Conservation (phyloP, 1,140 invertebrate genomes). For the Lordiphosa mommai region DNA sequence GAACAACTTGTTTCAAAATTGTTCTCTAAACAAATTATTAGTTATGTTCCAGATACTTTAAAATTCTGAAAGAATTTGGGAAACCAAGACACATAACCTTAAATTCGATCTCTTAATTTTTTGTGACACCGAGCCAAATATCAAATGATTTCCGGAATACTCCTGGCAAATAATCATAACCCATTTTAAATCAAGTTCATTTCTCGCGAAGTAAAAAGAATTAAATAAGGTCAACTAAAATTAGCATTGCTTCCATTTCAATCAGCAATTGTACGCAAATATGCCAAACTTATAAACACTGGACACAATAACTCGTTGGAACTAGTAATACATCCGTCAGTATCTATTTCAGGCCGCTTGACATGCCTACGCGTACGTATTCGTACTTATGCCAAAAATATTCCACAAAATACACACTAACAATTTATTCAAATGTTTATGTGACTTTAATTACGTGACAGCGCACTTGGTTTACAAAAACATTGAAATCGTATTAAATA, state of each 20-base stretch:
- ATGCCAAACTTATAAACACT: constrained; percentile 28
- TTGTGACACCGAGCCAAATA: too few relatives aligned
- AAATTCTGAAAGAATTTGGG: too few relatives aligned
- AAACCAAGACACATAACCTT: too few relatives aligned
- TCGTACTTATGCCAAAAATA: constrained; percentile 21
- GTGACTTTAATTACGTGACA: constrained; percentile 72
- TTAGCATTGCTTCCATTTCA: background rate
- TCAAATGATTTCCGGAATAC: too few relatives aligned
- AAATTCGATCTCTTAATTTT: too few relatives aligned
- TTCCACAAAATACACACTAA: constrained; percentile 26
- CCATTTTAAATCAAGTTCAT: too few relatives aligned
- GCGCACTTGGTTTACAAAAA: constrained; percentile 37
- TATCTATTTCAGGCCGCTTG: constrained; percentile 31
- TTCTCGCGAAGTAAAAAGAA: too few relatives aligned
- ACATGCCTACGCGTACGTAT: constrained; percentile 56
- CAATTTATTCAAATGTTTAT: constrained; percentile 45
- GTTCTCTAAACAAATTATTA: too few relatives aligned
- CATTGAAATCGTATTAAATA: constrained; percentile 70
- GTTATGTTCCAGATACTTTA: too few relatives aligned
- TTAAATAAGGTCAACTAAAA: too few relatives aligned
- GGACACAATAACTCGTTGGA: constrained; percentile 8
- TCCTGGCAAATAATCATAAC: too few relatives aligned
- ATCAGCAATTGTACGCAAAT: constrained; percentile 16
- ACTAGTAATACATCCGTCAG: constrained; percentile 17
- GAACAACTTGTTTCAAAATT: too few relatives aligned